Percentiles rank a stretch among this genome's conserved stretches.
Evolutionary conservation across 2,113 vertebrate species (phyloP).

Genomic region (Ploceus nigricollis): DNA sequence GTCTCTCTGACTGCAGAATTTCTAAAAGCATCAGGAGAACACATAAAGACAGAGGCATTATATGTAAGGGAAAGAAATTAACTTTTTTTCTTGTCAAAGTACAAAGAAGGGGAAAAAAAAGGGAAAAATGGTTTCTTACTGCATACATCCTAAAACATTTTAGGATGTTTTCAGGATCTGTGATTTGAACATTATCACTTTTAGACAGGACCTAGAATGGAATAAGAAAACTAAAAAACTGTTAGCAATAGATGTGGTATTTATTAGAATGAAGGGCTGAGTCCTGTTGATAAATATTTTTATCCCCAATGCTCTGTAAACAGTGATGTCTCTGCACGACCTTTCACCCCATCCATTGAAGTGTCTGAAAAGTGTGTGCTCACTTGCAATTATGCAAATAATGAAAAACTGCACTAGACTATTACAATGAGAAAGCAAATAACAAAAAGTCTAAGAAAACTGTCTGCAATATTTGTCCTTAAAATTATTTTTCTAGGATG

Average conservation of each 20-base stretch:
- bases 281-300: neutral
- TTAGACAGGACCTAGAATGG: neutral
- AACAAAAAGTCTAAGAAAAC: neutral
- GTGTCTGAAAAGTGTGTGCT: neutral
- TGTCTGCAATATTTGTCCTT: neutral
- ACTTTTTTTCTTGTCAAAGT: neutral
- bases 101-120: neutral
- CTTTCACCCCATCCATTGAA: neutral
- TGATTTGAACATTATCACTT: neutral
- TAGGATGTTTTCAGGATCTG: neutral
- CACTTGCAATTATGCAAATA: neutral
- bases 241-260: neutral
- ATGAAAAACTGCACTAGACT: neutral
- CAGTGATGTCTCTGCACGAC: neutral
- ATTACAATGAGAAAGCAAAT: neutral
- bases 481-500: neutral
- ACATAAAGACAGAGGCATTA: neutral
- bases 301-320: neutral
- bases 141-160: neutral
- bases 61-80: neutral
- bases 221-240: neutral
- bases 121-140: neutral
- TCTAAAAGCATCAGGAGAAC: neutral
- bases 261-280: neutral
- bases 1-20: neutral